These are phyloP conservation scores for Tychaedon coryphoeus DNA, from an alignment of 2,113 vertebrate genomes.

Conservation along the genomic window DNA sequence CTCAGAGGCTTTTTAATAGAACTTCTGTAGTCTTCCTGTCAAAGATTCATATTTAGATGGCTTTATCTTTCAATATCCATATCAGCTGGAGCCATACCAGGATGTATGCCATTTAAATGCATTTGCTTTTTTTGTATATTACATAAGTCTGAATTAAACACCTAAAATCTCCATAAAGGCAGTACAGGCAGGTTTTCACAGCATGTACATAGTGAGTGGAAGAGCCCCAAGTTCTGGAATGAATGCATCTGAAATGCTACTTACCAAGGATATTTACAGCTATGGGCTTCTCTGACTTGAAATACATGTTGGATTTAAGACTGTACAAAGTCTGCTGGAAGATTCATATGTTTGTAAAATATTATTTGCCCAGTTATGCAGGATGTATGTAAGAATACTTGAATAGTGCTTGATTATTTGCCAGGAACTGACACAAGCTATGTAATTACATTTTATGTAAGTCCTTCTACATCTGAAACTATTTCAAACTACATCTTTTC, in stretches of 20 bases:
- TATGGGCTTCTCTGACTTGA: background rate
- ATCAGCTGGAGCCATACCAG: background rate
- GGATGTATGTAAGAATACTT: background rate
- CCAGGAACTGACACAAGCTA: fast-evolving
- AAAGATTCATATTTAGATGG: background rate
- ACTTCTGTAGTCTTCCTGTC: background rate
- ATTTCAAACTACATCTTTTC: background rate
- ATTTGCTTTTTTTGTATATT: background rate
- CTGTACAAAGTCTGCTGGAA: background rate
- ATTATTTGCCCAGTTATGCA: background rate
- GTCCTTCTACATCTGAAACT: background rate
- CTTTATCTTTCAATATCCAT: background rate
- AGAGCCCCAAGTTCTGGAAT: background rate
- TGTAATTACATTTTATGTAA: background rate
- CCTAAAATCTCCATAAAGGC: background rate
- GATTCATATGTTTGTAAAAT: background rate
- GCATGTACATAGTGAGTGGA: background rate
- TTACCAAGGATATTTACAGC: background rate
- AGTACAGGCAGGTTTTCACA: background rate
- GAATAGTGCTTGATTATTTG: background rate
- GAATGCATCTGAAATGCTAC: background rate
- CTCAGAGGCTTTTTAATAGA: background rate
- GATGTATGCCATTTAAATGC: background rate
- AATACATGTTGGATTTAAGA: background rate
- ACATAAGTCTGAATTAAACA: background rate